phyloP scores from a whole-genome alignment of 2,113 vertebrate species.

The Xiphorhynchus elegans region DNA sequence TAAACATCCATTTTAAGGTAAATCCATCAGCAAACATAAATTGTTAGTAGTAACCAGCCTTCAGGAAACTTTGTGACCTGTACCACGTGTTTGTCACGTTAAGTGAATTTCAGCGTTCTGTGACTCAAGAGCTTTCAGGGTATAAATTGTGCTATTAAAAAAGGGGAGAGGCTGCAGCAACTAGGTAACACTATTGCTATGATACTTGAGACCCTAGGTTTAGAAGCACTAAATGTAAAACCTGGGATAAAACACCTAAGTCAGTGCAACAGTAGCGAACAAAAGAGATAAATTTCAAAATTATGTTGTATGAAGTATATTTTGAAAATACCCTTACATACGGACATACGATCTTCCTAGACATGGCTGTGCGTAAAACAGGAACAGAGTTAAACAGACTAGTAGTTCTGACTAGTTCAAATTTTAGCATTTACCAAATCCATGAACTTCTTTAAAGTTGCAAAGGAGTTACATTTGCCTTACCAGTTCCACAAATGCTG shows the following conservation, averaged over 20 bases:
- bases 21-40: neutral
- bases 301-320: neutral
- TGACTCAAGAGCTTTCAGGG: neutral
- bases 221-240: neutral
- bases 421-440: neutral
- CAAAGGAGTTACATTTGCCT: neutral
- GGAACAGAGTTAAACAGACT: neutral
- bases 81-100: neutral
- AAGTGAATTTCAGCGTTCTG: neutral
- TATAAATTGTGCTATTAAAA: neutral
- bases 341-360: neutral
- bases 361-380: neutral
- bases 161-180: neutral
- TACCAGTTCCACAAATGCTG: neutral
- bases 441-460: neutral
- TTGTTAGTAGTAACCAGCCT: neutral
- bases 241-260: neutral
- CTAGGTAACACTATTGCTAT: neutral
- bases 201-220: neutral
- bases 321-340: neutral
- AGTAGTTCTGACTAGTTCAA: neutral
- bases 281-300: neutral
- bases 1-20: neutral
- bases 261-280: neutral
- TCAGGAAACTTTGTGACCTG: neutral